Base-by-base conservation (phyloP, 2,113 vertebrate species). In the Ramphastos sulfuratus region DNA sequence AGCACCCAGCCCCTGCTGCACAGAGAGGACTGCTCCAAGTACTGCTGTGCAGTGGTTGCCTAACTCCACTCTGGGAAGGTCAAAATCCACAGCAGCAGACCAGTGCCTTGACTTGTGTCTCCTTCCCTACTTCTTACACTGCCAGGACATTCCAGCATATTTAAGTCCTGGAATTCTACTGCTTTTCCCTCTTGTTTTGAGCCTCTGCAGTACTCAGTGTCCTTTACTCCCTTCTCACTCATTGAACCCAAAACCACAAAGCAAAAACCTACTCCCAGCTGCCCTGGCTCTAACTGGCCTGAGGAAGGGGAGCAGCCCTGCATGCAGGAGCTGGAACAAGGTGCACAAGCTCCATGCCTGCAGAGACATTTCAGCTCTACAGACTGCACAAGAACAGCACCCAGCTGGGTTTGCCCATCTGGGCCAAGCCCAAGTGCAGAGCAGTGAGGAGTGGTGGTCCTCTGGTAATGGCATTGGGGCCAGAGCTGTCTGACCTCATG, bases 111-210 rank as follows among this genome's bases (percentile, higher is more conserved):
- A 81, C 54, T 85, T 67, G 46, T 31, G 61, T 54, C 61, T 94
- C 88, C 15, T 88, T 52, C 42, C 15, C 65, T 73, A 72, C 69
- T 95, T 87, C 4, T 4, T 3, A 46, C 33, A 31, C 4, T 87
- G 77, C 81, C 91, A 95, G 78, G 64, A 85, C 67, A 85, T 92
- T 91, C 61, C 89, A 86, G 16, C 15, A 82, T 63, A 76, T 63
- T 82, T 59, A 90, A 87, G 16, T 55, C 70, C 33, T 46, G 28
- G 60, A 84, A 87, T 65, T 6, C 50, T 84, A 30, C 44, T 69
- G 33, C 18, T 78, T 90, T 77, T 35, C 64, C 48, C 18, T 35
- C 55, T n/a, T 61, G 42, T 30, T 82, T 17, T 33, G 27, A 20
- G 44, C 17, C 73, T 73, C 37, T 63, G 30, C 59, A 79, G 15